Evolutionary conservation across 2,888 invertebrate species (phyloP), one percentile per base, ranked within the genome.

Genomic region (Dyspetes luteomarginatus): DNA sequence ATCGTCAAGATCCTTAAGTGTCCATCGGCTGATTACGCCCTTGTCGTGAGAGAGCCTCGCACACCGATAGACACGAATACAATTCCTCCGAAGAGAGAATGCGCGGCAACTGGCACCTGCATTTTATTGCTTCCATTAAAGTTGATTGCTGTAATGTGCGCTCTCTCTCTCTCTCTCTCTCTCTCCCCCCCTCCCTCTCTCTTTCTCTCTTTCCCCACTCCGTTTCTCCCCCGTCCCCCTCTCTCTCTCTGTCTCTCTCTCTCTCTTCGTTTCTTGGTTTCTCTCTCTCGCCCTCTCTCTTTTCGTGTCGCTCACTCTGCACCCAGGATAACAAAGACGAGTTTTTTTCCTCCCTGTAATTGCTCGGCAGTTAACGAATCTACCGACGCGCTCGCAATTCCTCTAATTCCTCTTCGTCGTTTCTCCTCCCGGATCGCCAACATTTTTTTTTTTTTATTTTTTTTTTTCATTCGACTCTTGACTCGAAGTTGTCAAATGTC

Each of bases 41-140:
- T 78, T 82, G 81, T 52, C 55, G 55, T 50, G 52, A 80, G n/a
- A n/a, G 15, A 17, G 22, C 19, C 19, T 68, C 19, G 64, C 52
- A 26, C 69, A 26, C 12, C 19, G 50, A 56, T 36, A 72, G 68
- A 76, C 68, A 48, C 58, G 52, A 24, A 55, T 73, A 62, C 50
- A 74, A 48, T 56, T 15, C 30, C 41, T 9, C 43, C 36, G n/a
- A 41, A 50, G 60, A 74, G 68, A 68, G 83, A 85, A 84, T 83
- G 84, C 83, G 82, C 82, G 82, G 83, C 78, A 84, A n/a, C 85
- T 86, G 84, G 85, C 86, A 88, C 86, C 88, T 88, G 88, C 87
- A 87, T 87, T 88, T 88, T 86, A 87, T 87, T 85, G 85, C 88
- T 87, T 87, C 86, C 87, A 88, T 88, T 88, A 87, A 88, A 86